Percentiles rank a stretch among this genome's conserved stretches.
These are phyloP conservation scores for Dendropsophus ebraccatus DNA, from an alignment of 2,113 vertebrate species.

Conservation along the genomic window DNA sequence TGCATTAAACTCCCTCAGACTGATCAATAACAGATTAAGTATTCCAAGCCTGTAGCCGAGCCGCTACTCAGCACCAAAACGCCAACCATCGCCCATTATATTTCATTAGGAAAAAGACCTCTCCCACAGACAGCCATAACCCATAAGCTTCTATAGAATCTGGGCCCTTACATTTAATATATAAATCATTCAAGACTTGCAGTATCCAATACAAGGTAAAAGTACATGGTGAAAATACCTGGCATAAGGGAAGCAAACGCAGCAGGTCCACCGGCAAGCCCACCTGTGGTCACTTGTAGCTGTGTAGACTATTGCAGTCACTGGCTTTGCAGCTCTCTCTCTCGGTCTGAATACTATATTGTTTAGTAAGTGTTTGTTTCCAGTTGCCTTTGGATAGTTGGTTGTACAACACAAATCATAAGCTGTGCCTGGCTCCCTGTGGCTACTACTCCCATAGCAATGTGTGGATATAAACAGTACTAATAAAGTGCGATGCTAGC, in stretches of 20 bases:
- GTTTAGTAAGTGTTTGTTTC: slow-evolving; percentile 36
- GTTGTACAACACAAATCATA: slow-evolving; percentile 41
- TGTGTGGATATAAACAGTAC: slow-evolving; percentile 29
- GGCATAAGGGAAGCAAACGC: neutral
- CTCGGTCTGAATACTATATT: neutral
- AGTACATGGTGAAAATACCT: neutral
- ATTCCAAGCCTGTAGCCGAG: neutral
- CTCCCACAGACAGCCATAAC: neutral
- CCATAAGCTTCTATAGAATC: neutral
- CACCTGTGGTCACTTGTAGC: neutral
- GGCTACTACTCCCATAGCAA: slow-evolving; percentile 40
- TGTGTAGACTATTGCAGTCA: neutral
- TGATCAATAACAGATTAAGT: neutral
- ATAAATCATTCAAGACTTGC: neutral
- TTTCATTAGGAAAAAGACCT: neutral
- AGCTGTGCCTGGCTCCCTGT: slow-evolving; percentile 26
- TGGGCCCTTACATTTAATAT: neutral
- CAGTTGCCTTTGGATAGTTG: slow-evolving; percentile 39
- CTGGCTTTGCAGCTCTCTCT: too few relatives aligned
- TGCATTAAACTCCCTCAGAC: neutral
- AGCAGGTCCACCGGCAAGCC: neutral
- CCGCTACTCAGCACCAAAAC: neutral
- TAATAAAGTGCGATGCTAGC: neutral
- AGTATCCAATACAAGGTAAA: neutral
- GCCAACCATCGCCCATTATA: neutral